Evolutionary conservation across 2,113 vertebrate species (phyloP).

Genomic region (Dolichallabes microphthalmus): DNA sequence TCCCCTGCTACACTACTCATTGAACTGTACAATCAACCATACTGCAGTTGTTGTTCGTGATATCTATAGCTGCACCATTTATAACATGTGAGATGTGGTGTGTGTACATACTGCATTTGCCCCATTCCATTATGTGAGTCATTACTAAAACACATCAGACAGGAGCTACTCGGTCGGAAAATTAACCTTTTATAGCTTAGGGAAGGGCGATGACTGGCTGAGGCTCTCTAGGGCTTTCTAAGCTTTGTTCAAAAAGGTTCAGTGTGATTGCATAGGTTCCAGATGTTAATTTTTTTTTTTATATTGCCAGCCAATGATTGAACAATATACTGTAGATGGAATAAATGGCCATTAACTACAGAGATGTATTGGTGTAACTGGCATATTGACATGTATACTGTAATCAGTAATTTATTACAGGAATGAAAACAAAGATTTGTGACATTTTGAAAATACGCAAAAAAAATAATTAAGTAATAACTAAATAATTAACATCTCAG

Average conservation of each 20-base stretch:
- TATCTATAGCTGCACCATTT: constrained; percentile 45
- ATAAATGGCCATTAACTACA: constrained; percentile 5
- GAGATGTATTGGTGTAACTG: not conserved
- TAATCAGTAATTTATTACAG: not conserved
- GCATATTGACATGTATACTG: not conserved
- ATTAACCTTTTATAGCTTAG: constrained; percentile 62
- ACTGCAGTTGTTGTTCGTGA: constrained; percentile 36
- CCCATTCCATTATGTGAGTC: constrained; percentile 48
- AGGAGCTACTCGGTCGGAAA: constrained; percentile 64
- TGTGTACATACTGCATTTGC: constrained; percentile 35
- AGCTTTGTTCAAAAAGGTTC: constrained; percentile 43
- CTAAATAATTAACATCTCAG: not conserved
- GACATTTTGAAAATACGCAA: not conserved
- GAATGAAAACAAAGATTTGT: not conserved
- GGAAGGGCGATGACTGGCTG: constrained; percentile 13
- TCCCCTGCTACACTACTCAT: constrained; percentile 16
- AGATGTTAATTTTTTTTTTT: constrained; percentile 51
- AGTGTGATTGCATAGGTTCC: constrained; percentile 50
- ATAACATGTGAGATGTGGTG: constrained; percentile 25
- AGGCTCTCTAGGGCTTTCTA: constrained; percentile 23
- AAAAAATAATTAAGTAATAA: not conserved
- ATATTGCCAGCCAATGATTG: constrained; percentile 33
- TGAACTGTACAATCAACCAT: constrained; percentile 53
- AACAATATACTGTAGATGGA: constrained; percentile 13
- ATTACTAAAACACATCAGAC: constrained; percentile 60